phyloP scores from a whole-genome alignment of 1,140 invertebrate species.

The Drosophila repletoides region DNA sequence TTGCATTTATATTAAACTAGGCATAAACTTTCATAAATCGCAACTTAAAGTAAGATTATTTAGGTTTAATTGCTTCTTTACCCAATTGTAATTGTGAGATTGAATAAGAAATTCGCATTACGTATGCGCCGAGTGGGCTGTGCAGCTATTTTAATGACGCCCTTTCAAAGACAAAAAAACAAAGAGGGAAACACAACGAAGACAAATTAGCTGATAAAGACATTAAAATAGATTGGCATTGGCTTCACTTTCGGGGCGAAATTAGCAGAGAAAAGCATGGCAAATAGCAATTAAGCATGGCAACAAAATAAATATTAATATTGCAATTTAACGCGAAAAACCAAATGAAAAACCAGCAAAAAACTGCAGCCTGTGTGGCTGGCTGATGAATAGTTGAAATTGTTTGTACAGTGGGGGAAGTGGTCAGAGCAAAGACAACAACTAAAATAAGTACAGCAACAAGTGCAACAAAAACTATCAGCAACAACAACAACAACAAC shows the following conservation, averaged over 20 bases:
- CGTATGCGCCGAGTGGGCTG: conserved; percentile 51
- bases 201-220: conserved; percentile 51
- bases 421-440: conserved; percentile 10
- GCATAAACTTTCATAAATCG: conserved; percentile 16
- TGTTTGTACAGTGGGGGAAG: conserved; percentile 28
- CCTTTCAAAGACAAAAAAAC: conserved; percentile 38
- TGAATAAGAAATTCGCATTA: conserved; percentile 51
- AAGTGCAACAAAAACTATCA: background rate
- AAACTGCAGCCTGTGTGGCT: background rate
- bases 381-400: conserved; percentile 2
- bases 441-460: background rate
- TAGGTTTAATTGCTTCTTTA: conserved; percentile 60
- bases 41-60: background rate
- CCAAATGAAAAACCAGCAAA: conserved; percentile 8
- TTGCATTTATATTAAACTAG: too few species aligned
- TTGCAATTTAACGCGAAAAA: conserved; percentile 26
- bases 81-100: conserved; percentile 5
- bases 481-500: conserved; percentile 13
- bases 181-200: background rate
- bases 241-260: too few species aligned
- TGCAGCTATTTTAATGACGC: conserved; percentile 67
- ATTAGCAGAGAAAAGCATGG: conserved; percentile 28
- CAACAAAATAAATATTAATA: conserved; percentile 30
- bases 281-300: conserved; percentile 35
- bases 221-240: conserved; percentile 17